phyloP scores from a whole-genome alignment of 2,113 vertebrate species.

The Strix aluco region DNA sequence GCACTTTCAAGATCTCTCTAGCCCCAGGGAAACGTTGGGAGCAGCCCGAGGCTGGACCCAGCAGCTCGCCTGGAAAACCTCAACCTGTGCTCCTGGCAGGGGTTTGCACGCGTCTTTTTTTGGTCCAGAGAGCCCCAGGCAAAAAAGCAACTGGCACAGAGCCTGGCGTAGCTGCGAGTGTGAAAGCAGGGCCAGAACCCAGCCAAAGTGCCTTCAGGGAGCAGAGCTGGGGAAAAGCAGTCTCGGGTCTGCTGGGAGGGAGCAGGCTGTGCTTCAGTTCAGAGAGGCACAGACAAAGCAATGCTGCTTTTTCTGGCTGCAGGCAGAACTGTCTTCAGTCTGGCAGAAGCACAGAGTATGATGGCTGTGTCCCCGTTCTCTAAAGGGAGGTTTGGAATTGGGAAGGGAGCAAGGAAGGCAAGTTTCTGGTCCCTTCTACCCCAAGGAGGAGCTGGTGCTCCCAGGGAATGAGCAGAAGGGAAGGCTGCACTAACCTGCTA shows the following conservation, averaged over 20 bases:
- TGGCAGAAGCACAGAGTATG: not conserved
- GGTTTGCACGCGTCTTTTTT: fast-evolving
- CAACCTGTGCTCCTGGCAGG: not conserved
- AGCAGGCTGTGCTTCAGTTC: not conserved
- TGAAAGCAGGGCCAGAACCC: not conserved
- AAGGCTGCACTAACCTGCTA: not conserved
- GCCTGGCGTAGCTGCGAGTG: not conserved
- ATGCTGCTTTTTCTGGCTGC: not conserved
- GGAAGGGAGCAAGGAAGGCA: not conserved
- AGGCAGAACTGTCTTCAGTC: not conserved
- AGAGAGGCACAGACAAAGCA: not conserved
- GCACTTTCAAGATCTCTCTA: not conserved
- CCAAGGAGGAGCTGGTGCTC: not conserved
- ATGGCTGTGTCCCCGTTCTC: not conserved
- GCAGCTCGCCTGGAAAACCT: not conserved
- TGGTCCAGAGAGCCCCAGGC: not conserved
- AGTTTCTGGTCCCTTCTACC: not conserved
- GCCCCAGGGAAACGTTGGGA: not conserved
- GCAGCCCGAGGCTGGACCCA: not conserved
- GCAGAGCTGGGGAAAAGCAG: not conserved
- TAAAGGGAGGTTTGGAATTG: not conserved
- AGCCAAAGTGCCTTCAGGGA: not conserved
- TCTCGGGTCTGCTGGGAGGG: not conserved
- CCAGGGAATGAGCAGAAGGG: not conserved
- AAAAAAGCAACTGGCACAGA: not conserved